A percentile compares a stretch with the other conserved stretches of the same genome.
These are phyloP conservation scores for Stenichneumon culpator DNA, from an alignment of 2,888 invertebrate species.

Conservation along the genomic window DNA sequence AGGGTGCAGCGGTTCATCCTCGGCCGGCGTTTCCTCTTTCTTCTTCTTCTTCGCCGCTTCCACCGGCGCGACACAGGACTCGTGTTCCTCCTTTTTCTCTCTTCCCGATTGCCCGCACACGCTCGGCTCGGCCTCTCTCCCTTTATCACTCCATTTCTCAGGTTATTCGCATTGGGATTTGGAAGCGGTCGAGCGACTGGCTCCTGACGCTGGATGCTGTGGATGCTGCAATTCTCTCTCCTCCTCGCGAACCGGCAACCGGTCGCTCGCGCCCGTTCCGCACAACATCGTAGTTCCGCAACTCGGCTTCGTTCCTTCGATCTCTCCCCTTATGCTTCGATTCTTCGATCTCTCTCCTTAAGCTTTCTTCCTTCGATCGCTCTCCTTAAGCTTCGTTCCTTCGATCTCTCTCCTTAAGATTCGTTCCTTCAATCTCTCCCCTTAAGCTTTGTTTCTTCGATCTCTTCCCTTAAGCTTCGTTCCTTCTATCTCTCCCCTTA, in stretches of 20 bases:
- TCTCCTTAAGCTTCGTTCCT: background rate
- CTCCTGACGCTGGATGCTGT: background rate
- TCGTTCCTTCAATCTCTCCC: background rate
- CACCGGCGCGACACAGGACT: constrained; percentile 64
- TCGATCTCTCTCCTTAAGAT: background rate
- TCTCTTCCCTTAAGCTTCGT: background rate
- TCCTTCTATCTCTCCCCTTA: background rate
- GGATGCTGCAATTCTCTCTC: constrained; percentile 20
- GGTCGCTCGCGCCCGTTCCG: constrained; percentile 45
- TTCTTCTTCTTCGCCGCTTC: constrained; percentile 63
- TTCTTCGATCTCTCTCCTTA: constrained; percentile 2
- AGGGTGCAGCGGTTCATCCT: constrained; percentile 68
- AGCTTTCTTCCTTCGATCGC: background rate
- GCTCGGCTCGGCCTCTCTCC: constrained; percentile 41
- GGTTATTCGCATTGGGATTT: constrained; percentile 48
- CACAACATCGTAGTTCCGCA: constrained; percentile 14
- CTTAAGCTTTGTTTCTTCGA: constrained; percentile 6
- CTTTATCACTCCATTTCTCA: constrained; percentile 59
- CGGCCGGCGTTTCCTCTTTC: constrained; percentile 65
- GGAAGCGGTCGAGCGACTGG: constrained; percentile 32
- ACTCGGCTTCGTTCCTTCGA: constrained; percentile 19
- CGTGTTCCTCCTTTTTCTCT: constrained; percentile 63
- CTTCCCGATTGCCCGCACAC: constrained; percentile 71
- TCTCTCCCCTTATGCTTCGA: background rate
- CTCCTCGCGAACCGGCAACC: constrained; percentile 44